Base-by-base conservation (phyloP, 1,140 invertebrate species). In the Daktulosphaira vitifoliae region DNA sequence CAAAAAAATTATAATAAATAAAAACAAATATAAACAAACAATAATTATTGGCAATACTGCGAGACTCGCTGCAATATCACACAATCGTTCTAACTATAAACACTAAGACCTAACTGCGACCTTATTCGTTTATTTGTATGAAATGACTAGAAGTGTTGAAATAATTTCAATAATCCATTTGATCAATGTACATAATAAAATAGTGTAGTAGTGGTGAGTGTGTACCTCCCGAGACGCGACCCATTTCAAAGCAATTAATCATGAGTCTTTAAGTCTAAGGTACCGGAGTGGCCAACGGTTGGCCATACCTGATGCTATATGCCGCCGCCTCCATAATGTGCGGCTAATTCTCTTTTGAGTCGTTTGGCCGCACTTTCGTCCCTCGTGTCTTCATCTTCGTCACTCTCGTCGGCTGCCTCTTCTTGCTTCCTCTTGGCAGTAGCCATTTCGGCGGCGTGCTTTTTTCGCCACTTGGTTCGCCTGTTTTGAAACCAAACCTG, bases 401-500 rank as follows among this genome's bases (percentile, higher is more conserved):
- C 83, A 71, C 83, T 85, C 73, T 83, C 85, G 52, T 79, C 83
- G 70, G 90, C 89, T 18, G 91, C 84, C 70, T 94, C 90, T 76
- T 96, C 93, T 74, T 97, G 93, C 75, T 94, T 91, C 73, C 92
- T 84, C 76, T 98, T 98, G 6, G 93, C 93, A 23, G 92, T 94
- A 52, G 95, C 95, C 92, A 97, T 96, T 80, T 98, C 96, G 2
- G 95, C 96, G 1, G 96, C 95, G 80, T 98, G 94, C 76, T 95
- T 95, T 83, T 99, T 99, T 72, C 96, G 81, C 96, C 96, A 98
- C 82, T 99, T 99, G 71, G 96, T 99, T 74, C 96, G 81, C 75
- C 96, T 83, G 78, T 99, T 99, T 80, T 99, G 96, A 79, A 99
- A 99, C 96, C 96, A 99, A 42, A 99, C 96, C 96, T 99, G 82